These are phyloP conservation scores for Morone chrysops DNA, from an alignment of 2,113 vertebrate species.

Conservation along the genomic window DNA sequence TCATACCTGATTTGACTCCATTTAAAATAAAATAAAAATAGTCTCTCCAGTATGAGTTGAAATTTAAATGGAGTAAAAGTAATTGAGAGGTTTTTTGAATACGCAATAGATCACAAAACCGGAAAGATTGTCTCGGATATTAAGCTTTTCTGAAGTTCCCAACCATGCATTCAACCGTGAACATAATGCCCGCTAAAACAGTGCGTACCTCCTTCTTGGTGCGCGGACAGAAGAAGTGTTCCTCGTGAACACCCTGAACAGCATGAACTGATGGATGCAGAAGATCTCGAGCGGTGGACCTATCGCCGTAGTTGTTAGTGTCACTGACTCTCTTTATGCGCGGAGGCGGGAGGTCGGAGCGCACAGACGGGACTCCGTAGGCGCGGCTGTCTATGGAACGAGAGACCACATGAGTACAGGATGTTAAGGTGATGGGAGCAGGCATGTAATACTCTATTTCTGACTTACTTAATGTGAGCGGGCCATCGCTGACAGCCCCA, in stretches of 20 bases:
- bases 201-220: constrained; percentile 87
- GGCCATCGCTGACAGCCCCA: constrained; percentile 71
- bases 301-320: constrained; percentile 88
- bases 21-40: background rate
- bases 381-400: constrained; percentile 77
- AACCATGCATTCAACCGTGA: background rate
- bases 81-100: background rate
- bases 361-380: constrained; percentile 86
- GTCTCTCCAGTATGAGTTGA: background rate
- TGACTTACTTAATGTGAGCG: constrained; percentile 79
- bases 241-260: constrained; percentile 84
- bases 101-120: background rate
- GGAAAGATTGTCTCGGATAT: background rate
- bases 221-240: constrained; percentile 85
- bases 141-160: background rate
- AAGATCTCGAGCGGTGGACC: constrained; percentile 78
- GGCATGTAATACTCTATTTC: background rate
- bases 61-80: background rate
- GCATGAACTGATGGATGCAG: constrained; percentile 85
- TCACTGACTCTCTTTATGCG: constrained; percentile 83
- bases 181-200: background rate
- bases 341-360: constrained; percentile 86
- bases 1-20: background rate
- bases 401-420: background rate
- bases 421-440: background rate